phyloP scores from a whole-genome alignment of 2,888 invertebrate genomes.

The Chrysolina haemoptera region DNA sequence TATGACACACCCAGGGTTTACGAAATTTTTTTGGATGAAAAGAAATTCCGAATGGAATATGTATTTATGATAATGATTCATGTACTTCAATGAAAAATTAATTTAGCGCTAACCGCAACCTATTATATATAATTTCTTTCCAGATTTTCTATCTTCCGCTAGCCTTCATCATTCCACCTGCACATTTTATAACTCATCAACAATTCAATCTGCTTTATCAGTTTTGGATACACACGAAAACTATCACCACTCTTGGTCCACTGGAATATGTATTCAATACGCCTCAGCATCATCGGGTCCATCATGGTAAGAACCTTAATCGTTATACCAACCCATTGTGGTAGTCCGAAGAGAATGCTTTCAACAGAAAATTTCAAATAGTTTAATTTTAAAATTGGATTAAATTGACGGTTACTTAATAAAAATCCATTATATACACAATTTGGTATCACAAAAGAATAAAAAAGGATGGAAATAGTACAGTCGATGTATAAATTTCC shows the following conservation, averaged over 20 bases:
- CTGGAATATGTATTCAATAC: conserved; percentile 90
- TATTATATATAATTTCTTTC: conserved; percentile 46
- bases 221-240: conserved; percentile 94
- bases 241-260: conserved; percentile 85
- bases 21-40: too few species aligned
- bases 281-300: conserved; percentile 90
- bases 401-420: too few species aligned
- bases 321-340: background rate
- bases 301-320: conserved; percentile 82
- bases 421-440: too few species aligned
- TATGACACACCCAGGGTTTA: too few species aligned
- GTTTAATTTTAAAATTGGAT: too few species aligned
- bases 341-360: too few species aligned
- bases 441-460: too few species aligned
- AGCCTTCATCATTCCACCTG: conserved; percentile 84
- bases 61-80: background rate
- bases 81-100: background rate
- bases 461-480: too few species aligned
- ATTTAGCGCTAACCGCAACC: background rate
- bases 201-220: conserved; percentile 93
- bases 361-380: too few species aligned
- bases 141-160: conserved; percentile 83
- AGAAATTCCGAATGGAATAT: background rate
- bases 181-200: conserved; percentile 86
- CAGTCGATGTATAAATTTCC: too few species aligned